A percentile compares a stretch with the other conserved stretches of the same genome.
These are phyloP conservation scores for Eupristina koningsbergeri DNA, from an alignment of 1,140 invertebrate species.

Conservation along the genomic window DNA sequence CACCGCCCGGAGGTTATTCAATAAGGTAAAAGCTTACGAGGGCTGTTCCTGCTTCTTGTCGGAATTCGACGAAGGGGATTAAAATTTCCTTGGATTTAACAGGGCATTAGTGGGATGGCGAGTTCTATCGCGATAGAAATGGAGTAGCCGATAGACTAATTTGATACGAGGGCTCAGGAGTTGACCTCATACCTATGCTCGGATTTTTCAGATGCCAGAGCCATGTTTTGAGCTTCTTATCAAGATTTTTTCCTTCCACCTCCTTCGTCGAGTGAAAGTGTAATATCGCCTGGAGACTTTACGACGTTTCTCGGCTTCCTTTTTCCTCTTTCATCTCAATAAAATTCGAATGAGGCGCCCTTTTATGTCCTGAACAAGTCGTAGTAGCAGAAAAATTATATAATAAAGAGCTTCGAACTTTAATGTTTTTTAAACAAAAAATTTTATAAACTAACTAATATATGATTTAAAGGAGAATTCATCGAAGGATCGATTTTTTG, in stretches of 20 bases:
- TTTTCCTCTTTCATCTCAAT: slow-evolving; percentile 30
- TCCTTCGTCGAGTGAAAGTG: neutral
- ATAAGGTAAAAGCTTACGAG: neutral
- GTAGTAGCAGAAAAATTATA: slow-evolving; percentile 9
- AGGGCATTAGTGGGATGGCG: slow-evolving; percentile 21
- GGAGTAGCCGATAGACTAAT: slow-evolving; percentile 43
- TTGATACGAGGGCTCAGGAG: neutral
- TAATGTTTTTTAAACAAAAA: neutral
- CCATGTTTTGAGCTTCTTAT: slow-evolving; percentile 18
- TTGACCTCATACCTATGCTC: neutral
- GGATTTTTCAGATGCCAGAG: slow-evolving; percentile 45
- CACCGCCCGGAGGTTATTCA: neutral
- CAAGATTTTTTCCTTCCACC: slow-evolving; percentile 1
- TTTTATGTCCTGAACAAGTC: slow-evolving; percentile 7
- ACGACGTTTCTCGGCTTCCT: neutral
- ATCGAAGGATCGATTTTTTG: too few species aligned
- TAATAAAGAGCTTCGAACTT: neutral
- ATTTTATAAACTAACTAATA: neutral
- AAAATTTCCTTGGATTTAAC: slow-evolving; percentile 22
- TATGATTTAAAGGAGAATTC: neutral
- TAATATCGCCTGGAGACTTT: slow-evolving; percentile 19
- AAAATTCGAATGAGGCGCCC: slow-evolving; percentile 21
- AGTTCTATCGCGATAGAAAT: slow-evolving; percentile 39
- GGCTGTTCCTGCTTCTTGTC: neutral
- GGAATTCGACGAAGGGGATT: slow-evolving; percentile 24